These are phyloP conservation scores for Anaspis maculata DNA, from an alignment of 2,888 invertebrate species.

Conservation along the genomic window DNA sequence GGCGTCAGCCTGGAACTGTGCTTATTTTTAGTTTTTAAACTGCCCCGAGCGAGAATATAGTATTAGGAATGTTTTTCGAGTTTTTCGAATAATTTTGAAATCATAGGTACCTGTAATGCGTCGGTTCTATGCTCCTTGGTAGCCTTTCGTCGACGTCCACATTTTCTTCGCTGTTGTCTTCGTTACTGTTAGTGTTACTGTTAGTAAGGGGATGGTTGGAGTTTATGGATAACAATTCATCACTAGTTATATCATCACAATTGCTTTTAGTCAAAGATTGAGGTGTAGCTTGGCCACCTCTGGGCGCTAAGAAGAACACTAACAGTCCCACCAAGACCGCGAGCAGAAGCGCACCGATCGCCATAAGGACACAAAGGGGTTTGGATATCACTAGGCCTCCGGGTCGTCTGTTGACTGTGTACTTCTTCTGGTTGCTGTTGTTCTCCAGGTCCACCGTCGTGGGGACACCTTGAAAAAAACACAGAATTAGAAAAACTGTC, in stretches of 20 bases:
- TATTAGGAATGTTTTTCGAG: background rate
- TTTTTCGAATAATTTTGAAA: background rate
- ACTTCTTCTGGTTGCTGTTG: constrained; percentile 38
- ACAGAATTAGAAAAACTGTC: constrained; percentile 1
- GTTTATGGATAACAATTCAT: background rate
- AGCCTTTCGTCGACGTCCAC: constrained; percentile 29
- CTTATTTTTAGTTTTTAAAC: too few relatives aligned
- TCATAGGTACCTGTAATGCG: constrained; percentile 33
- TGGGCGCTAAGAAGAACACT: constrained; percentile 36
- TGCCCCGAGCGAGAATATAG: too few relatives aligned
- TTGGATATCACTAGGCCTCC: constrained; percentile 34
- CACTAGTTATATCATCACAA: background rate
- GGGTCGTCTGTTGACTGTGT: constrained; percentile 37
- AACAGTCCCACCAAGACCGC: constrained; percentile 34
- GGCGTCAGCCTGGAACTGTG: constrained; percentile 4
- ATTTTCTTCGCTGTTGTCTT: background rate
- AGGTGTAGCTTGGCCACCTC: constrained; percentile 17
- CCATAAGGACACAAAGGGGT: constrained; percentile 35
- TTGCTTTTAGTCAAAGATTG: too few relatives aligned
- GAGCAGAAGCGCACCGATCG: constrained; percentile 34
- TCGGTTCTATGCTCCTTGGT: constrained; percentile 32
- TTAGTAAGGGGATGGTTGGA: too few relatives aligned
- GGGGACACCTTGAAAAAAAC: constrained; percentile 36
- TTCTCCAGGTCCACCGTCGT: constrained; percentile 37
- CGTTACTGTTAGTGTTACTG: background rate